Base-by-base conservation (phyloP, 2,888 invertebrate genomes). In the Andrena haemorrhoa region DNA sequence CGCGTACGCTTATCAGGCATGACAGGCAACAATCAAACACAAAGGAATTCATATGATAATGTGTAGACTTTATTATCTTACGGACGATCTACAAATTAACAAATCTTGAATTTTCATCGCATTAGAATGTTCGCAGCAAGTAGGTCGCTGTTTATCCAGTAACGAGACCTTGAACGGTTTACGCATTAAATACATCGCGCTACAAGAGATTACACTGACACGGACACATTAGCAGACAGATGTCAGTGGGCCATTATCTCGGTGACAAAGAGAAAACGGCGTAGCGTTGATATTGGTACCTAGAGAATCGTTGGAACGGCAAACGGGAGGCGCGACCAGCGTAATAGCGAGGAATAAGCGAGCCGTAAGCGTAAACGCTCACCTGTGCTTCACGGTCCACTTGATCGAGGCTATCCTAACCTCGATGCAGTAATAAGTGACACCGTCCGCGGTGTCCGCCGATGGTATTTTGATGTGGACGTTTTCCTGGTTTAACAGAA, bases 321-420 rank as follows among this genome's bases (percentile, higher is more conserved):
- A 12, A 47, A 51, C 16, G 20, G 20, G 5, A 29, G n/a, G 6
- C 2, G 20, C 0, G 0, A 35, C 23, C 5, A 31, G 26, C 41
- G 56, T 23, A n/a, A 53, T 8, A 1, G 41, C 41, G 41, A 41
- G 1, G 41, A n/a, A n/a, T 35, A 16, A 2, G 16, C 23, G 10
- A 76, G 53, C 12, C 7, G 20, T 23, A 41, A 41, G n/a, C 23
- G 8, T 23, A 41, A 41, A 23, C 20, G 8, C 83, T 83, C 86
- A 92, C 86, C 99, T 96, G 94, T 97, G 97, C 89, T 96, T 96
- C 8, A 98, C 97, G 85, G 95, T 96, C 99, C 99, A 99, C 80
- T 95, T 95, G 79, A 97, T 95, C 80, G 95, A 94, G n/a, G 95
- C 96, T 29, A 98, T 95, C 90, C 95, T 95, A 89, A 97, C 95